Percentiles rank a stretch among this genome's conserved stretches.
Conservation (phyloP, 2,113 vertebrate genomes). For the Acanthochromis polyacanthus region DNA sequence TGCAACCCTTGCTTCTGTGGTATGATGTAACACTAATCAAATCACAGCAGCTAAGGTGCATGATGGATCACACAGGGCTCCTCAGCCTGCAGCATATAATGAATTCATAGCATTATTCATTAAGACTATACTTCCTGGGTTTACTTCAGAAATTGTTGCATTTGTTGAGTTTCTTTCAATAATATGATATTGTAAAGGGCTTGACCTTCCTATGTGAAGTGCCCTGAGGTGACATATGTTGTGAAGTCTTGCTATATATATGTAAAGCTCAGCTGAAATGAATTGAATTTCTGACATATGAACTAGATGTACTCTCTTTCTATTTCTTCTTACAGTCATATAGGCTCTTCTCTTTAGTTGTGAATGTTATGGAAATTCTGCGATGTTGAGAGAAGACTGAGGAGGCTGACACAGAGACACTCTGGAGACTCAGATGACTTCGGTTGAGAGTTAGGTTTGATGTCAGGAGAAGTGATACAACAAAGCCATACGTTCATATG, state of each 20-base stretch:
- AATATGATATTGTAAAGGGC: no score
- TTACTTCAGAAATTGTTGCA: not conserved
- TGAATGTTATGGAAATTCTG: not conserved
- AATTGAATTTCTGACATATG: not conserved
- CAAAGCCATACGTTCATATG: no score
- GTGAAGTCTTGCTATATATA: no score
- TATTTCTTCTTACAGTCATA: not conserved
- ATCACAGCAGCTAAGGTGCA: slow-evolving; percentile 6
- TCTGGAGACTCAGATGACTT: no score
- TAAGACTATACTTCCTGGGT: not conserved
- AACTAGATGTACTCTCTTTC: not conserved
- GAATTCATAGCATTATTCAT: not conserved
- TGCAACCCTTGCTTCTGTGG: slow-evolving; percentile 3
- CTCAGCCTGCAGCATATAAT: not conserved
- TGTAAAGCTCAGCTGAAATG: no score
- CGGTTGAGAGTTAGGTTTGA: no score
- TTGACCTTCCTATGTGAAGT: no score
- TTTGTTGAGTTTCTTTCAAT: no score
- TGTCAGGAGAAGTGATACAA: no score
- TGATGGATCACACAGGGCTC: not conserved
- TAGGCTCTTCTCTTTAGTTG: not conserved
- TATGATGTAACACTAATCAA: slow-evolving; percentile 32
- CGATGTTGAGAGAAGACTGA: no score
- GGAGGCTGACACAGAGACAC: no score
- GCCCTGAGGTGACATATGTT: no score